Conservation (phyloP, 2,888 invertebrate species). For the Diplolepis rosae region DNA sequence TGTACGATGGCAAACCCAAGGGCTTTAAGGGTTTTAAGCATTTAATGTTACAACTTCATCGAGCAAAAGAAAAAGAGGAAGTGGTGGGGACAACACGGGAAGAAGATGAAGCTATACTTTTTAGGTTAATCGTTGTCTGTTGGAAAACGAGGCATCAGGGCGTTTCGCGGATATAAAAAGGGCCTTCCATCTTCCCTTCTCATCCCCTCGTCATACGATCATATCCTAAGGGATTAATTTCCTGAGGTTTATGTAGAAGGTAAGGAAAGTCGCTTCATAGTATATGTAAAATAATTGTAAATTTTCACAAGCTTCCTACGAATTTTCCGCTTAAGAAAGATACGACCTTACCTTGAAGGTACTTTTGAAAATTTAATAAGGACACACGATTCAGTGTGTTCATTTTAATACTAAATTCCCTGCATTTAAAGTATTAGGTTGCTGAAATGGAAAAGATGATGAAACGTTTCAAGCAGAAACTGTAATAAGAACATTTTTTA, state of each 20-base stretch:
- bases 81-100: constrained; percentile 21
- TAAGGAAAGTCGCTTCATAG: constrained; percentile 9
- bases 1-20: not conserved
- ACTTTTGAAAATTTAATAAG: constrained; percentile 13
- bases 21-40: constrained; percentile 2
- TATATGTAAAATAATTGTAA: constrained; percentile 8
- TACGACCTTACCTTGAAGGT: not conserved
- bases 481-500: not conserved
- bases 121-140: constrained; percentile 55
- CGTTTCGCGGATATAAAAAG: constrained; percentile 53
- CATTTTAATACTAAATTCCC: constrained; percentile 8
- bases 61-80: not conserved
- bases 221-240: constrained; percentile 64
- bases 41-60: constrained; percentile 8
- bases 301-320: not conserved
- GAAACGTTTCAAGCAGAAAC: not conserved
- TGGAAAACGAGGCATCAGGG: constrained; percentile 58
- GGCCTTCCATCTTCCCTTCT: constrained; percentile 48
- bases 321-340: constrained; percentile 13
- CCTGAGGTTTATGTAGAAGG: constrained; percentile 57
- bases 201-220: constrained; percentile 55
- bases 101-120: constrained; percentile 54
- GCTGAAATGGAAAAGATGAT: not conserved
- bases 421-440: not conserved
- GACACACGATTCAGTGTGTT: not conserved